Evolutionary conservation across 2,888 invertebrate species (phyloP).

Genomic region (Melieria crassipennis): DNA sequence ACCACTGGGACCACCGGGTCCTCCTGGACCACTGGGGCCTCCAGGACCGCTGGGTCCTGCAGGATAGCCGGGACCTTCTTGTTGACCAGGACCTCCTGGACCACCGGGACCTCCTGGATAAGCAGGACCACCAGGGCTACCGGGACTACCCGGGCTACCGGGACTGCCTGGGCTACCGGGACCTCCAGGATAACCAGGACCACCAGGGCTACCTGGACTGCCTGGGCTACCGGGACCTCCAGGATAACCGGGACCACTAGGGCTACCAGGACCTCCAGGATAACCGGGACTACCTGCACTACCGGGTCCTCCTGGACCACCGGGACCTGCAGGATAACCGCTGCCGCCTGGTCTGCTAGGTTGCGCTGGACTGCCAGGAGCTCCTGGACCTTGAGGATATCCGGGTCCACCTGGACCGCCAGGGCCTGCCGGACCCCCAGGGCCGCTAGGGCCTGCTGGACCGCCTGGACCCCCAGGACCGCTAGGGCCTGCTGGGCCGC

Average conservation of each 20-base stretch:
- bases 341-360: conserved; percentile 51
- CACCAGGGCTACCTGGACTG: conserved; percentile 30
- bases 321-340: background rate
- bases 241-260: conserved; percentile 31
- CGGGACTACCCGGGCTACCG: conserved; percentile 24
- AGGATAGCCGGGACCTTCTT: conserved; percentile 11
- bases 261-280: conserved; percentile 26
- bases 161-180: conserved; percentile 24
- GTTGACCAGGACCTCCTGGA: conserved; percentile 28
- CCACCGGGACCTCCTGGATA: conserved; percentile 31
- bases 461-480: conserved; percentile 32
- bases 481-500: conserved; percentile 25
- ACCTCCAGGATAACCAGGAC: conserved; percentile 18
- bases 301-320: conserved; percentile 29
- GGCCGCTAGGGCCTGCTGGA: conserved; percentile 32
- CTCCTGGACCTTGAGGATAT: conserved; percentile 10
- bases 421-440: conserved; percentile 29
- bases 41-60: conserved; percentile 18
- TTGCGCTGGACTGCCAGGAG: conserved; percentile 49
- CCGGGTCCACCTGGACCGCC: conserved; percentile 23
- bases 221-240: conserved; percentile 28
- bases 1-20: conserved; percentile 23
- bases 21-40: conserved; percentile 26
- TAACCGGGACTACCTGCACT: conserved; percentile 33
- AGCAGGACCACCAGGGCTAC: conserved; percentile 31